A percentile compares a stretch with the other conserved stretches of the same genome.
Evolutionary conservation across 2,113 vertebrate genomes (phyloP).

Genomic region (Corvus moneduloides): DNA sequence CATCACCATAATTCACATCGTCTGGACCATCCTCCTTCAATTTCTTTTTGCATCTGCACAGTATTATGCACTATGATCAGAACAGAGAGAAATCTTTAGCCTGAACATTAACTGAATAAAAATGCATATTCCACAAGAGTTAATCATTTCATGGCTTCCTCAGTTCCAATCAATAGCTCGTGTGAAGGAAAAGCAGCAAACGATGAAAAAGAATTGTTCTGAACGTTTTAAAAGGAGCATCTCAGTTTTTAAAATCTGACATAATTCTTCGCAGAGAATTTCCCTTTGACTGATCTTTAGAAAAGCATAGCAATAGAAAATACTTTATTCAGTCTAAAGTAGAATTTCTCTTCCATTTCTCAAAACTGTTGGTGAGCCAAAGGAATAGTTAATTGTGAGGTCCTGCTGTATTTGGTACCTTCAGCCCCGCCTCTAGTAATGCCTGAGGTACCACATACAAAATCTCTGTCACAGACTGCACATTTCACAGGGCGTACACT

Average conservation of each 20-base stretch:
- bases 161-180: neutral
- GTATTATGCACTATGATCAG: neutral
- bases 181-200: constrained; percentile 1
- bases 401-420: neutral
- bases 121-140: neutral
- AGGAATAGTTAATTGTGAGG: neutral
- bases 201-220: neutral
- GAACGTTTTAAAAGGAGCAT: neutral
- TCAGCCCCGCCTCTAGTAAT: neutral
- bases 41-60: neutral
- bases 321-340: neutral
- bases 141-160: neutral
- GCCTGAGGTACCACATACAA: neutral
- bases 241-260: neutral
- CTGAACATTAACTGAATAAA: neutral
- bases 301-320: neutral
- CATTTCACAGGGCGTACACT: fast-evolving
- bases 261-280: neutral
- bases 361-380: neutral
- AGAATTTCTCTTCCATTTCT: neutral
- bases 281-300: neutral
- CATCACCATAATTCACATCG: neutral
- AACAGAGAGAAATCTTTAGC: neutral
- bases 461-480: neutral
- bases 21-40: neutral